Conservation (phyloP, 2,888 invertebrate species). For the Junonia oenone region DNA sequence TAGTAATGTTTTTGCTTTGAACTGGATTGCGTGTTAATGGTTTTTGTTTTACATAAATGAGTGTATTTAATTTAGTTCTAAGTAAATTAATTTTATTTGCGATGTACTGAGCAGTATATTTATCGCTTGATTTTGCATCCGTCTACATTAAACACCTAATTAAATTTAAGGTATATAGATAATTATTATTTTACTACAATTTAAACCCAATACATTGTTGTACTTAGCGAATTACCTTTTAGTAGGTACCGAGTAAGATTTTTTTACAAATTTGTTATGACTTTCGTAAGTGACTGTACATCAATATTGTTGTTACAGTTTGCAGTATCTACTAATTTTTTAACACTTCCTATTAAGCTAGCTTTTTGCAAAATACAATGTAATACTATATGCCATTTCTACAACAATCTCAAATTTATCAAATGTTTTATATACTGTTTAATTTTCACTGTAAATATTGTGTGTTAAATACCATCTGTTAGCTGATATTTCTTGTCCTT, state of each 20-base stretch:
- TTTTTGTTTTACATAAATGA: conserved; percentile 26
- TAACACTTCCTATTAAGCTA: background rate
- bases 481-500: conserved; percentile 6
- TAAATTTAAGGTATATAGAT: conserved; percentile 20
- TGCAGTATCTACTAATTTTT: background rate
- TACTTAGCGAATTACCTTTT: conserved; percentile 25
- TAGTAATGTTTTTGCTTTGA: conserved; percentile 35
- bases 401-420: background rate
- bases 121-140: conserved; percentile 23
- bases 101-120: conserved; percentile 16
- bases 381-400: background rate
- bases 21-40: conserved; percentile 33
- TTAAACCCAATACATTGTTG: conserved; percentile 13
- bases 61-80: conserved; percentile 33
- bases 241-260: background rate
- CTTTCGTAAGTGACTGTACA: background rate
- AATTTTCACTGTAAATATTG: conserved; percentile 10
- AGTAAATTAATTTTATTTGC: conserved; percentile 12
- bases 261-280: background rate
- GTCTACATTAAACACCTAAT: conserved; percentile 22
- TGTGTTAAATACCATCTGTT: background rate
- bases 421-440: background rate
- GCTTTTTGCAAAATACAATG: background rate
- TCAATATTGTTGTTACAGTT: conserved; percentile 5
- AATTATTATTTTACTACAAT: conserved; percentile 19